These are phyloP conservation scores for Ceratitis capitata DNA, from an alignment of 1,140 invertebrate species.

Conservation along the genomic window DNA sequence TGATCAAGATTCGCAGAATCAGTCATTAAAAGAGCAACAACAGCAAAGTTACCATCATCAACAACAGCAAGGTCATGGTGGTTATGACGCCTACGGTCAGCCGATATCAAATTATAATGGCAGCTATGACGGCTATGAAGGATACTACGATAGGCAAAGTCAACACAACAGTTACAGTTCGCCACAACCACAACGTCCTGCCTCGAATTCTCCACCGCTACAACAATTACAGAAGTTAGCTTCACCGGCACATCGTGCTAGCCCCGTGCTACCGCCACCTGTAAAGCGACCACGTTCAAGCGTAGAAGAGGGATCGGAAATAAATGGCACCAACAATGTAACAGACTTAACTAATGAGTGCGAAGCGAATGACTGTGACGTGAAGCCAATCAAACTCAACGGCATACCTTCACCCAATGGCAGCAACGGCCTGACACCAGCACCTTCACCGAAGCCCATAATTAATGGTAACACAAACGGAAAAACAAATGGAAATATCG, in stretches of 20 bases:
- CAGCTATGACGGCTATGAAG: slow-evolving; percentile 22
- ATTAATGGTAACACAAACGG: slow-evolving; percentile 25
- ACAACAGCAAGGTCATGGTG: slow-evolving; percentile 28
- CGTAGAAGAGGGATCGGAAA: neutral
- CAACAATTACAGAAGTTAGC: slow-evolving; percentile 1
- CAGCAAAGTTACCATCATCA: too few species aligned
- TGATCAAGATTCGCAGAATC: slow-evolving; percentile 50
- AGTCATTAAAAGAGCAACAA: slow-evolving; percentile 28
- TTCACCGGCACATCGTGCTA: slow-evolving; percentile 13
- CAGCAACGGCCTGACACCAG: neutral
- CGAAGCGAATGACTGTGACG: neutral
- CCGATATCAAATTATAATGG: slow-evolving; percentile 7
- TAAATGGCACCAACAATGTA: neutral
- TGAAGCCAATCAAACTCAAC: slow-evolving; percentile 5
- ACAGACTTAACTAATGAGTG: neutral
- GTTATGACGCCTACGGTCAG: slow-evolving; percentile 28
- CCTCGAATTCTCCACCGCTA: slow-evolving; percentile 39
- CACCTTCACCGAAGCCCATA: neutral
- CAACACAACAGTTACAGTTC: neutral
- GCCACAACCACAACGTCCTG: slow-evolving; percentile 13
- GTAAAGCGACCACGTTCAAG: neutral
- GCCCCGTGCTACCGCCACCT: neutral
- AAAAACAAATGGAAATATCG: neutral
- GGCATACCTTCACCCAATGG: neutral
- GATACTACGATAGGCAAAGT: neutral